Conservation (phyloP, 2,113 vertebrate genomes). For the Chinchilla lanigera region DNA sequence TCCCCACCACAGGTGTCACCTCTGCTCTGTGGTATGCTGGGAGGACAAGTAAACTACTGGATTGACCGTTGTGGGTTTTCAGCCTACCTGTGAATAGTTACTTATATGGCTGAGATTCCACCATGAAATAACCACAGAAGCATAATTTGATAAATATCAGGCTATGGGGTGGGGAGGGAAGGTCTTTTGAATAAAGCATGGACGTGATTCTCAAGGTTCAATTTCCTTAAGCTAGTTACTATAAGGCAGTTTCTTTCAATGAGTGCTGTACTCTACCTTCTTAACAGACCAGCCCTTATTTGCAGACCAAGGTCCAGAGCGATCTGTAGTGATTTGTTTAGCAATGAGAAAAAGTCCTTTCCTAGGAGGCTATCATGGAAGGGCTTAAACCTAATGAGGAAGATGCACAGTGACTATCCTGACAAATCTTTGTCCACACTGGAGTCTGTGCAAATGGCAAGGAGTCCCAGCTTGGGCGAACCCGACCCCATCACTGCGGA, state of each 20-base stretch:
- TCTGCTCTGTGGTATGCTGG: neutral
- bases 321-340: neutral
- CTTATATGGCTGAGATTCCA: neutral
- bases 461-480: neutral
- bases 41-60: too few species aligned
- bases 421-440: neutral
- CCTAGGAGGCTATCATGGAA: neutral
- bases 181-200: neutral
- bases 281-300: neutral
- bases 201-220: neutral
- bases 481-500: neutral
- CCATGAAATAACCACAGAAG: neutral
- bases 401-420: neutral
- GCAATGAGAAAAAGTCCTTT: neutral
- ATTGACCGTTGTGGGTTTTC: neutral
- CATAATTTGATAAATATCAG: neutral
- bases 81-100: neutral
- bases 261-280: neutral
- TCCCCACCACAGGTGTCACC: neutral
- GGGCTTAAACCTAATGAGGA: neutral
- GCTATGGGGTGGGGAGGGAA: too few species aligned
- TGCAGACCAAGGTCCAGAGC: neutral
- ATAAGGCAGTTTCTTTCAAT: neutral
- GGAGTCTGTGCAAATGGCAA: neutral
- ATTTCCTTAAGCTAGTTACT: neutral